A percentile compares a stretch with the other conserved stretches of the same genome.
phyloP scores from a whole-genome alignment of 2,113 vertebrate genomes.

The Cepphus grylle region DNA sequence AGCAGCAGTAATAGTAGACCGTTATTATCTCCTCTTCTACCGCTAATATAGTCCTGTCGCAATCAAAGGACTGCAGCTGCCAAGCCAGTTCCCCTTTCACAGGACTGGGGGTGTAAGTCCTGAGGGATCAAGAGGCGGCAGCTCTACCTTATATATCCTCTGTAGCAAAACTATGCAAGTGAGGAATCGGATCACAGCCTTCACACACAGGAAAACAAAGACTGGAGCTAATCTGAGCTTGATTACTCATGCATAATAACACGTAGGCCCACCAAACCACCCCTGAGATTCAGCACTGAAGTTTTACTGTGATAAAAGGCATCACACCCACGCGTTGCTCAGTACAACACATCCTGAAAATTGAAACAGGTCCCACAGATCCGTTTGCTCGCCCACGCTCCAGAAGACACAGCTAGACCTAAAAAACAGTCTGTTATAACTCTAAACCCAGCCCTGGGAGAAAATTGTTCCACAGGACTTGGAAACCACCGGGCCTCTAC shows the following conservation, averaged over 20 bases:
- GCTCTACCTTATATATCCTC: neutral
- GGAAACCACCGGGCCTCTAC: neutral
- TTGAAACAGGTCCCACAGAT: neutral
- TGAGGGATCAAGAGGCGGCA: neutral
- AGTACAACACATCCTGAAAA: conserved; percentile 16
- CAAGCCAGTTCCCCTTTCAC: neutral
- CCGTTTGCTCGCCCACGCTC: neutral
- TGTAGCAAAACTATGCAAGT: neutral
- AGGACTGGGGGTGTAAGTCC: neutral
- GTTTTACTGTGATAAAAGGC: neutral
- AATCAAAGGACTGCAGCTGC: neutral
- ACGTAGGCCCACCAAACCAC: neutral
- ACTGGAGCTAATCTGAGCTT: neutral
- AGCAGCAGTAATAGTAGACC: neutral
- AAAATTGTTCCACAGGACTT: neutral
- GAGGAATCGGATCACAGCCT: neutral
- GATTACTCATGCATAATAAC: neutral
- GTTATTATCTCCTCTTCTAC: neutral
- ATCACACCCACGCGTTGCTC: neutral
- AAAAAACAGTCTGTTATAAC: neutral
- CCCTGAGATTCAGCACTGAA: neutral
- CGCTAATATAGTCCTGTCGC: neutral
- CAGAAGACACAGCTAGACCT: neutral
- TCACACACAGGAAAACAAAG: conserved; percentile 6
- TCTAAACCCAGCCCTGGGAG: neutral